phyloP scores from a whole-genome alignment of 2,888 invertebrate species.

The Gortyna flavago region DNA sequence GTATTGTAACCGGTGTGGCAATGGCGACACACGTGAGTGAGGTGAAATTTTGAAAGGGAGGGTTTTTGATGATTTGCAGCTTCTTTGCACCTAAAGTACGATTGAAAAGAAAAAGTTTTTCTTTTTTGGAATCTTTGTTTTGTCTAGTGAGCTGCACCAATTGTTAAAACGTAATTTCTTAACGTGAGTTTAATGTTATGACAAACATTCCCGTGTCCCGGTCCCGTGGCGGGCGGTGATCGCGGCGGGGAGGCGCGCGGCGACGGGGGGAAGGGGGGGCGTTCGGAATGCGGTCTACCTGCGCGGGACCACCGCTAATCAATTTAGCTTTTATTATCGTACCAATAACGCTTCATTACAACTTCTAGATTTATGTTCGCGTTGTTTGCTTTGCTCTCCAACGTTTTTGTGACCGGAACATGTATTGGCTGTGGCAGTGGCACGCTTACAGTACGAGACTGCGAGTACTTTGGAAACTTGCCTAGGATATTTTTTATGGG shows the following conservation, averaged over 20 bases:
- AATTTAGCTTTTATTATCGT: conserved; percentile 89
- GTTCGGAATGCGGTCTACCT: conserved; percentile 88
- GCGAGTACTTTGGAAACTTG: conserved; percentile 73
- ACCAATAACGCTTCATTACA: conserved; percentile 88
- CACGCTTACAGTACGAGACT: conserved; percentile 44
- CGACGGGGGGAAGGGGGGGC: conserved; percentile 63
- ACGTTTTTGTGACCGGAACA: conserved; percentile 73
- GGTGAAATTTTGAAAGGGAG: conserved; percentile 2
- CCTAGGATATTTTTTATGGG: conserved; percentile 74
- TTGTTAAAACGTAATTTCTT: conserved; percentile 77
- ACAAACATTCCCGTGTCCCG: conserved; percentile 81
- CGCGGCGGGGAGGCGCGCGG: conserved; percentile 56
- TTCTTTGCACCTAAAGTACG: neutral
- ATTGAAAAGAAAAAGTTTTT: neutral
- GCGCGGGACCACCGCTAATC: conserved; percentile 88
- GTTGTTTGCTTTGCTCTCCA: conserved; percentile 80
- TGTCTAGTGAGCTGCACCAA: conserved; percentile 63
- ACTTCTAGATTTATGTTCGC: conserved; percentile 80
- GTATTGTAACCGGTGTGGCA: conserved; percentile 18
- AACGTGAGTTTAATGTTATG: conserved; percentile 79
- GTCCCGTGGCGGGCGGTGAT: conserved; percentile 61
- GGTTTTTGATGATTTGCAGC: neutral
- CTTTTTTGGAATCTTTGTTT: conserved; percentile 20
- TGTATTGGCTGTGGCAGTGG: conserved; percentile 64
- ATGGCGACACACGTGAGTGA: conserved; percentile 19